Percentiles rank a stretch among this genome's conserved stretches.
Evolutionary conservation across 2,888 invertebrate species (phyloP).

Genomic region (Cheilosia vulpina): DNA sequence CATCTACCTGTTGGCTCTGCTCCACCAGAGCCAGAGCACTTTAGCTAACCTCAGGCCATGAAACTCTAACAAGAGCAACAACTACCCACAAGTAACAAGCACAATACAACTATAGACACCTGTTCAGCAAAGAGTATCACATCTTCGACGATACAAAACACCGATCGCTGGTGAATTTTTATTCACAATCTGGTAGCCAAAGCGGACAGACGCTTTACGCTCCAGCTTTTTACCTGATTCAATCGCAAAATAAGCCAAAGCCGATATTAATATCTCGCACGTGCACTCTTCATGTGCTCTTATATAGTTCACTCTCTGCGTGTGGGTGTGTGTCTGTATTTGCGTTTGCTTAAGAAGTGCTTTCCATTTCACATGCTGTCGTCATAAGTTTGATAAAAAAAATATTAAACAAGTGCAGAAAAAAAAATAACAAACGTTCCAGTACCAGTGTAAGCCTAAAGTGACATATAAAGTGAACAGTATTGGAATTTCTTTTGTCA

Average conservation of each 20-base stretch:
- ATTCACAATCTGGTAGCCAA: conserved; percentile 70
- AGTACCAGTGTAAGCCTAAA: conserved; percentile 55
- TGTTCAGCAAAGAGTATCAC: conserved; percentile 38
- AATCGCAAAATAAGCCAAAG: conserved; percentile 19
- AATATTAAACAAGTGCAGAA: conserved; percentile 28
- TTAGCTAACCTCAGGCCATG: conserved; percentile 45
- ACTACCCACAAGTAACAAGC: conserved; percentile 7
- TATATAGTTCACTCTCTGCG: neutral
- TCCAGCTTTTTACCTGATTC: conserved; percentile 32
- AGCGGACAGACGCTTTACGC: conserved; percentile 60
- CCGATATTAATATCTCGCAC: conserved; percentile 29
- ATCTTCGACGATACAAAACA: conserved; percentile 26
- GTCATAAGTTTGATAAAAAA: conserved; percentile 44
- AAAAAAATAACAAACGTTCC: conserved; percentile 16
- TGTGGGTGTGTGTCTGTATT: neutral
- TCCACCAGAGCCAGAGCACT: conserved; percentile 13
- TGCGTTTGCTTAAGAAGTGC: conserved; percentile 41
- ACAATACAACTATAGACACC: conserved; percentile 4
- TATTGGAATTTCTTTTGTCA: conserved; percentile 66
- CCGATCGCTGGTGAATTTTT: conserved; percentile 49
- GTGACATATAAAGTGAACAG: conserved; percentile 71
- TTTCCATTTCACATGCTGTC: conserved; percentile 67
- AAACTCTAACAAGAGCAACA: conserved; percentile 42
- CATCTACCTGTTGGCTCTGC: conserved; percentile 28
- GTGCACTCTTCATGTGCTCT: conserved; percentile 43